These are phyloP conservation scores for Ichneumon xanthorius DNA, from an alignment of 2,888 invertebrate genomes.

Conservation along the genomic window DNA sequence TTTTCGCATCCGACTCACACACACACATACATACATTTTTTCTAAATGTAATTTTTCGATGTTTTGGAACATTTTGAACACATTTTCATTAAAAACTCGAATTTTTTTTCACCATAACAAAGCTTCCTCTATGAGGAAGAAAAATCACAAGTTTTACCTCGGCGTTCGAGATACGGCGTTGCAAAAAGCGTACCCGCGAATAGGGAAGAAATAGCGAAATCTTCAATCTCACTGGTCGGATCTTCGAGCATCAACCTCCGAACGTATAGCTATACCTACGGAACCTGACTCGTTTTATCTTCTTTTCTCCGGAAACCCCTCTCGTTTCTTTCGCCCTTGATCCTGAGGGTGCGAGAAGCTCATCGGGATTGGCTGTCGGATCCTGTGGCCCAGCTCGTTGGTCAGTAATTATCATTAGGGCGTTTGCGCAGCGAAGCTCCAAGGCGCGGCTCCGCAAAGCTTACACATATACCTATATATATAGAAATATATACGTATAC, in stretches of 20 bases:
- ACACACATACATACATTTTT: no score
- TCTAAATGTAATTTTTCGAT: no score
- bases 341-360: constrained; percentile 51
- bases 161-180: background rate
- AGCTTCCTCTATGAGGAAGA: no score
- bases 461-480: constrained; percentile 5
- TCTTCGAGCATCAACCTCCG: background rate
- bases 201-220: background rate
- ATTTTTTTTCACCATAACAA: no score
- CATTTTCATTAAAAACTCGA: no score
- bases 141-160: no score
- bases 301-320: constrained; percentile 51
- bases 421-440: constrained; percentile 72
- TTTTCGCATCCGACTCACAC: no score
- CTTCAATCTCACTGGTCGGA: background rate
- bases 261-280: background rate
- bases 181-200: background rate
- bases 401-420: constrained; percentile 81
- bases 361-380: constrained; percentile 68
- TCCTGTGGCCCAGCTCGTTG: constrained; percentile 75
- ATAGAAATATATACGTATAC: background rate
- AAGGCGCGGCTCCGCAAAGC: constrained; percentile 53
- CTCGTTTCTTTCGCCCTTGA: constrained; percentile 53
- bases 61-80: no score
- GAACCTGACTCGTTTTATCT: constrained; percentile 30